These are phyloP conservation scores for Lamellibrachia columna DNA, from an alignment of 2,888 invertebrate species.

Conservation along the genomic window DNA sequence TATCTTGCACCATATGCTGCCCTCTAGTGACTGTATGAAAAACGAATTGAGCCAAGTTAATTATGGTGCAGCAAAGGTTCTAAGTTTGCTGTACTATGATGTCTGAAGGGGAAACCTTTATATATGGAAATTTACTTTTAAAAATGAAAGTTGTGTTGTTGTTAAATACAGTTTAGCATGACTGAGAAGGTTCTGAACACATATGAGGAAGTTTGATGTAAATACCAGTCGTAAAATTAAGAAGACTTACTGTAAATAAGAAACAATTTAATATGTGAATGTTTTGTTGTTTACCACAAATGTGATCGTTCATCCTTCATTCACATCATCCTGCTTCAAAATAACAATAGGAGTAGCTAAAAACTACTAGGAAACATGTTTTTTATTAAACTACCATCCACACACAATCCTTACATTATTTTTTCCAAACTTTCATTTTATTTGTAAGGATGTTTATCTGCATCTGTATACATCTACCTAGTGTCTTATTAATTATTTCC, in stretches of 20 bases:
- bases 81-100: background rate
- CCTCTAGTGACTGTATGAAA: background rate
- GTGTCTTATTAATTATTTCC: background rate
- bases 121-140: too few species aligned
- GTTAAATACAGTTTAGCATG: too few species aligned
- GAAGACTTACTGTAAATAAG: background rate
- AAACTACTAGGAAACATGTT: background rate
- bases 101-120: too few species aligned
- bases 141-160: too few species aligned
- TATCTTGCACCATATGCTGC: conserved; percentile 5
- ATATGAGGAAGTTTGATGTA: too few species aligned
- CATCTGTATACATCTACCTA: background rate
- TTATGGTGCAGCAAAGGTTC: background rate
- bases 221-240: too few species aligned
- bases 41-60: background rate
- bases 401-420: background rate
- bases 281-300: background rate
- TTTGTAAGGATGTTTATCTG: background rate
- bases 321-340: too few species aligned
- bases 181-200: too few species aligned
- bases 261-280: background rate
- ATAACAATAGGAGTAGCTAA: too few species aligned
- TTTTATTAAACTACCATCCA: background rate
- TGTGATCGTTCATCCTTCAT: background rate
- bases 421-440: background rate